These are phyloP conservation scores for Sciurus niger DNA, from an alignment of 2,113 vertebrate species.

Conservation along the genomic window DNA sequence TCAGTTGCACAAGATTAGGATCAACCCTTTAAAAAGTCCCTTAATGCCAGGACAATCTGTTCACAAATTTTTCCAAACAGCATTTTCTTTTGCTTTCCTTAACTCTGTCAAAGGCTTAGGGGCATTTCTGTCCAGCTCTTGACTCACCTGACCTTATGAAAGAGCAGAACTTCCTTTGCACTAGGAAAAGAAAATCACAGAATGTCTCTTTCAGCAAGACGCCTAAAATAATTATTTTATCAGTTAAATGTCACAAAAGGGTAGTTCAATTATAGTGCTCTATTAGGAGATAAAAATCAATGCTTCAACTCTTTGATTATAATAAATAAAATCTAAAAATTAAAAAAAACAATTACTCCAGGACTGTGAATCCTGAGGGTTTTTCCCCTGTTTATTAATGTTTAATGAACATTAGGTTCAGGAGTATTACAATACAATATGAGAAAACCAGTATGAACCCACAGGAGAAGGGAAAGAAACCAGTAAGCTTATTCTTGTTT, in stretches of 20 bases:
- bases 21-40: neutral
- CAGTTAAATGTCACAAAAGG: conserved; percentile 26
- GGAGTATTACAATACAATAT: neutral
- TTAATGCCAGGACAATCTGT: neutral
- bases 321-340: conserved; percentile 33
- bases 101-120: neutral
- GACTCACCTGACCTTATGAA: neutral
- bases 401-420: neutral
- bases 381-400: neutral
- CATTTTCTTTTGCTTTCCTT: neutral
- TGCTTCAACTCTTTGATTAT: neutral
- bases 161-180: neutral
- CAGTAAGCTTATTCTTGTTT: neutral
- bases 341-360: neutral
- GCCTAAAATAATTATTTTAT: conserved; percentile 46
- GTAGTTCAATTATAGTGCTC: neutral
- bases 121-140: neutral
- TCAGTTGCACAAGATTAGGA: neutral
- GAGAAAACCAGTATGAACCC: neutral
- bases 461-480: neutral
- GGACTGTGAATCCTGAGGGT: neutral
- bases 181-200: neutral
- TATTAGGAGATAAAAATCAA: conserved; percentile 24
- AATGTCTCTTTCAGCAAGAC: conserved; percentile 2
- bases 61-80: neutral